Evolutionary conservation across 2,888 invertebrate genomes (phyloP).

Genomic region (Pristionchus fissidentatus): DNA sequence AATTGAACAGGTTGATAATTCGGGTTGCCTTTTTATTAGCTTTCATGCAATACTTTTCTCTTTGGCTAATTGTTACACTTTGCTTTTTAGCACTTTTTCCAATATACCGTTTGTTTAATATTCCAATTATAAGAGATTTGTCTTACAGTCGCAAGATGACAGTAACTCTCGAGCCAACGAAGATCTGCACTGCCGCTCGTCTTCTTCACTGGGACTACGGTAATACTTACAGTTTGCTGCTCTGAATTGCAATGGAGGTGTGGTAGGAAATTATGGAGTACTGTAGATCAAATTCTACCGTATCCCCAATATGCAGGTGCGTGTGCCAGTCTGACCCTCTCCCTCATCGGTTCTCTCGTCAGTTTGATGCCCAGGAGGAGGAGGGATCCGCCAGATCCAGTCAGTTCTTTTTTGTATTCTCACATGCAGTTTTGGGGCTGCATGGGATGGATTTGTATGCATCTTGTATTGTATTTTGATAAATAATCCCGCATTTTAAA

Average conservation of each 20-base stretch:
- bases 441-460: neutral
- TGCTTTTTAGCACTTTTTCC: neutral
- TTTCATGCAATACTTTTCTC: neutral
- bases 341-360: constrained; percentile 1
- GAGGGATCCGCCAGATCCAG: constrained; percentile 39
- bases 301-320: neutral
- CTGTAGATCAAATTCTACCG: neutral
- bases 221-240: neutral
- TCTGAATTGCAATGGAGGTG: neutral
- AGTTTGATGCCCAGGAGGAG: constrained; percentile 17
- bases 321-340: constrained; percentile 27
- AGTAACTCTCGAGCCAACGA: neutral
- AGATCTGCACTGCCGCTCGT: constrained; percentile 16
- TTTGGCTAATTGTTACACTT: neutral
- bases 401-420: neutral
- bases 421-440: neutral
- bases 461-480: neutral
- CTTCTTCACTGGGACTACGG: constrained; percentile 29
- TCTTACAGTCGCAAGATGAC: constrained; percentile 16
- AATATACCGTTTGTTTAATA: neutral
- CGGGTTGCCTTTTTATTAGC: neutral
- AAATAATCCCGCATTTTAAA: neutral
- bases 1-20: constrained; percentile 29
- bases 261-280: neutral
- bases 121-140: neutral